Base-by-base conservation (phyloP, 1,140 invertebrate genomes). In the Zaprionus africanus region DNA sequence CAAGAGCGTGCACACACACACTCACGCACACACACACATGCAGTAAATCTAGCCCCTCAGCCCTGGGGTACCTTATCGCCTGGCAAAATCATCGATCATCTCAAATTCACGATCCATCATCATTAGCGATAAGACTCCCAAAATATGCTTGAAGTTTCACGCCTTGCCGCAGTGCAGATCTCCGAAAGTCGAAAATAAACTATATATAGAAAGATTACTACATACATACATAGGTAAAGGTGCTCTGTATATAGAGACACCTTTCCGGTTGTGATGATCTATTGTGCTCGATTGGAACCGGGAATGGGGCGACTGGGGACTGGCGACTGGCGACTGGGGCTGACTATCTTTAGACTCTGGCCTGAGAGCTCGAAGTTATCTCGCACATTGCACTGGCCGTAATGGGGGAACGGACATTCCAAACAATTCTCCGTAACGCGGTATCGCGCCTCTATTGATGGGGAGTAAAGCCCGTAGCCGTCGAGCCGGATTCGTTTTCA, bases 91-190 rank as follows among this genome's bases (percentile, higher is more conserved):
- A 88, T 88, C 85, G 85, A 88, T 88, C 85, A 88, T 90, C 85
- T 90, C 85, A 79, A 85, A 90, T 82, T 88, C 79, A 88, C 86
- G 85, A 88, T 88, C 85, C 85, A 90, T 88, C 85, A 88, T 88
- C 85, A 88, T 88, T 88, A 88, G 81, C 69, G 81, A 84, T 84
- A 84, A 84, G 82, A 57, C 74, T 31, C 15, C 17, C 49, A 38
- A 79, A 76, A 81, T 79, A 57, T 63, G 58, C 76, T 79, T 79
- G 72, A 81, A 79, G 76, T 81, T 73, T 34, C 24, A 49, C 56
- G 61, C 43, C 64, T 78, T 49, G 73, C 79, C 79, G 77, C 56
- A 31, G 2, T 56, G 26, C 24, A 64, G 31, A 31, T 64, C 51
- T 54, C 12, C 41, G 6, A 38, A 49, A 49, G 31, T 62, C 41